Evolutionary conservation across 2,888 invertebrate genomes (phyloP).

Genomic region (Baccha elongata): DNA sequence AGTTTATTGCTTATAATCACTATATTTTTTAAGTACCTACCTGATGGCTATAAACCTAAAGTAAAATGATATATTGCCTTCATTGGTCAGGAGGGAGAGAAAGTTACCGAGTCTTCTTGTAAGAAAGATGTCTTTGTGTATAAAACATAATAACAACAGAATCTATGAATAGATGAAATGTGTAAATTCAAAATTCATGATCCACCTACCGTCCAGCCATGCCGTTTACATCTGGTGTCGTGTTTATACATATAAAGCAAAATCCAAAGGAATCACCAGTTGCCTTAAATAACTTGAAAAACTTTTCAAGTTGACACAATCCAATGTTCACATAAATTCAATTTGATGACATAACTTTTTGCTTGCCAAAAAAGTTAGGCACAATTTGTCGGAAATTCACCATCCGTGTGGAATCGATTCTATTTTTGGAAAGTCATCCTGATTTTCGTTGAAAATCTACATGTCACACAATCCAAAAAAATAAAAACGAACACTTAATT

Average conservation of each 20-base stretch:
- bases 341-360: conserved; percentile 31
- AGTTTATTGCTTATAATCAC: conserved; percentile 31
- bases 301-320: conserved; percentile 11
- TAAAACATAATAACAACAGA: no score
- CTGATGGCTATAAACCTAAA: conserved; percentile 23
- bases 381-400: neutral
- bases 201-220: no score
- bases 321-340: conserved; percentile 26
- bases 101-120: neutral
- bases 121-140: neutral
- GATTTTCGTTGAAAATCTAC: neutral
- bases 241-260: no score
- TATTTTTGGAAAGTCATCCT: neutral
- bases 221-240: no score
- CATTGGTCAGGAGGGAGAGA: neutral
- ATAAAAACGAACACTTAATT: no score
- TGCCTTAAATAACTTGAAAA: neutral
- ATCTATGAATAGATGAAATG: no score
- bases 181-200: conserved; percentile 6
- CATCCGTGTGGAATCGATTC: conserved; percentile 6
- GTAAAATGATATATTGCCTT: conserved; percentile 47
- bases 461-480: conserved; percentile 1
- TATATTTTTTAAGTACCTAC: conserved; percentile 24
- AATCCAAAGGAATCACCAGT: neutral
- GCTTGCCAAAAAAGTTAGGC: neutral